A percentile compares a stretch with the other conserved stretches of the same genome.
Evolutionary conservation across 2,888 invertebrate species (phyloP).

Genomic region (Lamproptera curius): DNA sequence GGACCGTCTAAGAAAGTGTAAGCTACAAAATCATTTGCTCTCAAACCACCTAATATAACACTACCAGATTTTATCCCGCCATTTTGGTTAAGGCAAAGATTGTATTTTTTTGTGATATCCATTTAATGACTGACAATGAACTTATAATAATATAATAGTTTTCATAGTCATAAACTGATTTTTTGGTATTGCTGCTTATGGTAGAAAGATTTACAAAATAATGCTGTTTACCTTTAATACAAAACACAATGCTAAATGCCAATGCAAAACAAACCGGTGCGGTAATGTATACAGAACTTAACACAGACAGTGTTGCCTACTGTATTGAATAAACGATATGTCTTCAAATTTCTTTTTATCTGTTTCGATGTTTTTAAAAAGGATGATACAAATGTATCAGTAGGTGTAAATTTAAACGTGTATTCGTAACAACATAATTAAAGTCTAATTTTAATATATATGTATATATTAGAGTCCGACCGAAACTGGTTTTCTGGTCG

Average conservation of each 20-base stretch:
- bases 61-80: conserved; percentile 26
- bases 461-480: no score
- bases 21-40: neutral
- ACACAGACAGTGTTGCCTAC: no score
- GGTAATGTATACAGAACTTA: no score
- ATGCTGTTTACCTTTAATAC: conserved; percentile 13
- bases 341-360: no score
- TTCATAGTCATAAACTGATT: neutral
- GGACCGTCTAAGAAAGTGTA: neutral
- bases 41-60: no score
- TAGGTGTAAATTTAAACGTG: no score
- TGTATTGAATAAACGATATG: no score
- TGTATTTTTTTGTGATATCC: neutral
- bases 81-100: conserved; percentile 28
- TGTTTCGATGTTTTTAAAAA: no score
- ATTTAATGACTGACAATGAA: neutral
- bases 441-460: no score
- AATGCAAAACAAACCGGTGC: conserved; percentile 18
- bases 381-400: no score
- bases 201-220: neutral
- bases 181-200: neutral
- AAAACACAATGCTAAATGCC: conserved; percentile 12
- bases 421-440: no score
- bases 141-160: neutral
- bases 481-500: no score